Base-by-base conservation (phyloP, 2,797 vertebrate genomes). In the Clamator glandarius region DNA sequence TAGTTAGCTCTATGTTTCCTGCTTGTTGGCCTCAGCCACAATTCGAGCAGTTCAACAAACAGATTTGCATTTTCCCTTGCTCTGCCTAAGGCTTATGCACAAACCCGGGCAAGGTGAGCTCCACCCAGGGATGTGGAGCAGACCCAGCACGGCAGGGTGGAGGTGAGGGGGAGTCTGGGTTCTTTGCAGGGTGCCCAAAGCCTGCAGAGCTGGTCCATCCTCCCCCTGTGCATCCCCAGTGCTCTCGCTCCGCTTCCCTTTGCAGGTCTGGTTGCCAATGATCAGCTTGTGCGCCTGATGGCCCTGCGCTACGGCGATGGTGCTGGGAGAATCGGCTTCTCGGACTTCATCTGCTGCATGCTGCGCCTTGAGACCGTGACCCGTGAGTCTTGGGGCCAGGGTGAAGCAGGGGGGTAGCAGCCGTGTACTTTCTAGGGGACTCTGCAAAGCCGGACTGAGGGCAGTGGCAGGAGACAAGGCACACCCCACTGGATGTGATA, bases 361-460 rank as follows among this genome's bases (percentile, higher is more conserved):
- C 96, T 99, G 61, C 98, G 98, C 14, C 95, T 99, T 4, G 96
- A 98, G 62, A 98, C 97, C 96, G 98, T 99, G 98, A 87, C 70
- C 85, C 85, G 99, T 99, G 96, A 98, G 99, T 98, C 35, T 11
- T 20, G 6, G 10, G 33, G 33, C 21, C 25, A 48, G 41, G 8
- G 9, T 15, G 0, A 0, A 25, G n/a, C 77, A 18, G 69, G 51
- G 29, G 33, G 11, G 1, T 12, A 62, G 26, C 51, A 26, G 36
- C 58, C 13, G n/a, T 9, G 17, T 35, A 18, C 33, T 21, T 29
- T 31, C 21, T 8, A 13, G 67, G 35, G 41, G 12, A 63, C 57
- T 28, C 62, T 18, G 52, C 51, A 28, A 9, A 29, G 44, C 15
- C 58, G 26, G 20, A 2, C 52, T 12, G 26, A 8, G 48, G 7